These are phyloP conservation scores for Hydraecia micacea DNA, from an alignment of 2,888 invertebrate species.

Conservation along the genomic window DNA sequence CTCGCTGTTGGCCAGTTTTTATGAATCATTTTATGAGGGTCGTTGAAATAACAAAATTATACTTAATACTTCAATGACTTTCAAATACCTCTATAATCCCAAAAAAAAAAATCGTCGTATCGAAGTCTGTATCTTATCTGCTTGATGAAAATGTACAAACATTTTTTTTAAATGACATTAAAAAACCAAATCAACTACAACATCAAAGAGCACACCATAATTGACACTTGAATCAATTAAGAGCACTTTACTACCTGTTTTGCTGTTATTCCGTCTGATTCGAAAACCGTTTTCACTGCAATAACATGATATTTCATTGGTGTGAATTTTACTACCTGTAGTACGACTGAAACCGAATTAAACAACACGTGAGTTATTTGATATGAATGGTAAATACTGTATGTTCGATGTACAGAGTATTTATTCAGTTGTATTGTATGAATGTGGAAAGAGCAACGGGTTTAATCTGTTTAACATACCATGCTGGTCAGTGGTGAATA, in stretches of 20 bases:
- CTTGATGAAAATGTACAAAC: neutral
- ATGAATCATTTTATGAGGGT: neutral
- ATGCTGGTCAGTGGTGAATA: constrained; percentile 6
- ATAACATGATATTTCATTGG: constrained; percentile 44
- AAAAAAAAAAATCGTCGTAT: neutral
- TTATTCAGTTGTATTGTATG: constrained; percentile 43
- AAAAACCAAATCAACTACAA: constrained; percentile 7
- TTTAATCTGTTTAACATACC: constrained; percentile 24
- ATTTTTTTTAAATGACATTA: neutral
- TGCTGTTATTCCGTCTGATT: constrained; percentile 28
- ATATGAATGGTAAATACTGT: constrained; percentile 45
- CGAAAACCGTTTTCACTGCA: constrained; percentile 25
- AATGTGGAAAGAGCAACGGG: constrained; percentile 33
- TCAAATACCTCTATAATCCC: neutral
- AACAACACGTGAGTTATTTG: constrained; percentile 35
- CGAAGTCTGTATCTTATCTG: neutral
- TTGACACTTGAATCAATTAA: constrained; percentile 72
- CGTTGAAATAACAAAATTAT: neutral
- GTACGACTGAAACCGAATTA: constrained; percentile 39
- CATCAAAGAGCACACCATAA: constrained; percentile 54
- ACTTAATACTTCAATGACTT: neutral
- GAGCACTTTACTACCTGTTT: constrained; percentile 56
- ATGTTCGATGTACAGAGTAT: constrained; percentile 34
- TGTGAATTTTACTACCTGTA: constrained; percentile 38
- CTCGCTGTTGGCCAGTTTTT: neutral